Conservation (phyloP, 53 echinoderm and acorn worm genomes). For the Crossaster papposus region DNA sequence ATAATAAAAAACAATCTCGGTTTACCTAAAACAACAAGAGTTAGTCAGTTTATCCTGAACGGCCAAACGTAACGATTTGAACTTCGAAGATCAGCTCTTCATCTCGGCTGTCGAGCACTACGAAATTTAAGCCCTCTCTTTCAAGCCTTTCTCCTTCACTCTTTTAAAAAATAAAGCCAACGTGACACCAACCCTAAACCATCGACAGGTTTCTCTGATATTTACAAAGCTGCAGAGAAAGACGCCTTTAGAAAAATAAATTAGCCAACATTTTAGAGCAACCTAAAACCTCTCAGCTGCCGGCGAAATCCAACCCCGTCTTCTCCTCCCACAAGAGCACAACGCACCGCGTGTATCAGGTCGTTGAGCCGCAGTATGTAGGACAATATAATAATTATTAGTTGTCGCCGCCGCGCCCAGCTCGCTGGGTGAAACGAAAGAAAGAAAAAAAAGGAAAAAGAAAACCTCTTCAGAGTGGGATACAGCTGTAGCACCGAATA, state of each 20-base stretch:
- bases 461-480: not conserved
- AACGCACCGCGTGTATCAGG: conserved; percentile 16
- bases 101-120: not conserved
- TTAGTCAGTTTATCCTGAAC: not conserved
- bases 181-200: not conserved
- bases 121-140: not conserved
- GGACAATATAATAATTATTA: conserved; percentile 24
- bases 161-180: not conserved
- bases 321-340: not conserved
- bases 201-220: not conserved
- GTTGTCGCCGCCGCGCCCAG: not conserved
- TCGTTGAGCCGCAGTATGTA: conserved; percentile 4
- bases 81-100: not conserved
- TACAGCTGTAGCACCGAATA: not conserved
- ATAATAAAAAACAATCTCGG: too few relatives aligned
- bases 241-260: not conserved
- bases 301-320: not conserved
- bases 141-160: not conserved
- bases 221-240: conserved; percentile 6
- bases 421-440: not conserved
- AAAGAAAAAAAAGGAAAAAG: too few relatives aligned
- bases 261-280: not conserved
- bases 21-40: too few relatives aligned
- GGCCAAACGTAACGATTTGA: not conserved
- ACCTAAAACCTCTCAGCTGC: conserved; percentile 18